Evolutionary conservation across 1,140 invertebrate species (phyloP), one percentile per base, ranked within the genome.

Genomic region (Armadillidium nasatum): DNA sequence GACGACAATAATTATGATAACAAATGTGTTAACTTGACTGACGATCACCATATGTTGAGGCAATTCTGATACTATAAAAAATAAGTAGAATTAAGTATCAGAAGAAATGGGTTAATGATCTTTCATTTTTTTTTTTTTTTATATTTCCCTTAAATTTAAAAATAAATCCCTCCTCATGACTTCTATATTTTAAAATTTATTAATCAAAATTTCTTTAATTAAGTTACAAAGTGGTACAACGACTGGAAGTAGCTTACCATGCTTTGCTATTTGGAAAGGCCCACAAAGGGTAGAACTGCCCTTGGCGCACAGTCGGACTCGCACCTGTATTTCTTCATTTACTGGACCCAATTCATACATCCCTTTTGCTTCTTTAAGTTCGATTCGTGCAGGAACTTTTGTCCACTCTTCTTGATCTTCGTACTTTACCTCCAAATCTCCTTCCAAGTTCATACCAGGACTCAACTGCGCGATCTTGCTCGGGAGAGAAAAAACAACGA

Each of bases 201-300:
- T 1, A 33, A 33, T 6, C 33, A 33, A 33, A 6, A 33, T 33
- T 33, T 6, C 33, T 33, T n/a, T n/a, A n/a, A n/a, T n/a, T 33
- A 33, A 33, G 33, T 33, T 33, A 33, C 6, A 3, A 33, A 6
- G 6, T 33, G 33, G 33, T 6, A 33, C 33, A 33, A 33, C 1
- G 6, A 22, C 15, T 23, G 60, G 19, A 46, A 13, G 11, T 19
- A 78, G n/a, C 73, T 82, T 69, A 82, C 82, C 82, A 72, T 80
- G 75, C 22, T 75, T 90, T 43, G 93, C 92, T 83, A 91, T 90
- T 3, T 89, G 88, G 84, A 92, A 92, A 44, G 93, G 91, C 44
- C 93, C 92, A 83, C 94, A 95, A 78, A 91, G 91, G 43, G 92
- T 90, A 43, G 88, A 88, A 83, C 92, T 92, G 9, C 89, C 88